phyloP scores from a whole-genome alignment of 2,113 vertebrate species.

The Stercorarius parasiticus region DNA sequence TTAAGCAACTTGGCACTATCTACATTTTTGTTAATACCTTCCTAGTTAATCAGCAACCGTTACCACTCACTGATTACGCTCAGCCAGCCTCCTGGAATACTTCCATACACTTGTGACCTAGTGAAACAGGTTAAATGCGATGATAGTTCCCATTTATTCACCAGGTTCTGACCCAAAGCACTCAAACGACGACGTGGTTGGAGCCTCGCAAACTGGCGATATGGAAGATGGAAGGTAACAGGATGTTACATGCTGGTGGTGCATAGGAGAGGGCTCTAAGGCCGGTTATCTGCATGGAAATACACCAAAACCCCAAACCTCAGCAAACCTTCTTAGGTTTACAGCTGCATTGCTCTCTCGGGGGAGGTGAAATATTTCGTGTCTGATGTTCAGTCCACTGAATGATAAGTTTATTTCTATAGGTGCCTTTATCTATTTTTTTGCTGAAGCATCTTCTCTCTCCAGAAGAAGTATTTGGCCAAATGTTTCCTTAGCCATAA shows the following conservation, averaged over 20 bases:
- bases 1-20: conserved; percentile 26
- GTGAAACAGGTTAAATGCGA: neutral
- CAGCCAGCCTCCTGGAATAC: neutral
- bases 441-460: neutral
- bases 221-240: neutral
- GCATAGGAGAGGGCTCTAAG: neutral
- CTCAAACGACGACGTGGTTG: neutral
- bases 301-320: neutral
- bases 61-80: neutral
- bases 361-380: neutral
- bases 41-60: conserved; percentile 18
- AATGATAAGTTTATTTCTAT: neutral
- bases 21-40: conserved; percentile 11
- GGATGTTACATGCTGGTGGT: neutral
- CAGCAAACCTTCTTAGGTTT: neutral
- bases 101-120: neutral
- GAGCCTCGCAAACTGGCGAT: neutral
- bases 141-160: neutral
- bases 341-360: neutral
- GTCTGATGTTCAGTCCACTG: neutral
- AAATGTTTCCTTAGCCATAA: neutral
- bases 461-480: neutral
- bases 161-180: neutral
- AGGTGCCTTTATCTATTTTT: neutral
- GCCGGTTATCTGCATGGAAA: neutral